A percentile compares a stretch with the other conserved stretches of the same genome.
phyloP scores from a whole-genome alignment of 2,888 invertebrate genomes.

The Drosophila melanosoma region DNA sequence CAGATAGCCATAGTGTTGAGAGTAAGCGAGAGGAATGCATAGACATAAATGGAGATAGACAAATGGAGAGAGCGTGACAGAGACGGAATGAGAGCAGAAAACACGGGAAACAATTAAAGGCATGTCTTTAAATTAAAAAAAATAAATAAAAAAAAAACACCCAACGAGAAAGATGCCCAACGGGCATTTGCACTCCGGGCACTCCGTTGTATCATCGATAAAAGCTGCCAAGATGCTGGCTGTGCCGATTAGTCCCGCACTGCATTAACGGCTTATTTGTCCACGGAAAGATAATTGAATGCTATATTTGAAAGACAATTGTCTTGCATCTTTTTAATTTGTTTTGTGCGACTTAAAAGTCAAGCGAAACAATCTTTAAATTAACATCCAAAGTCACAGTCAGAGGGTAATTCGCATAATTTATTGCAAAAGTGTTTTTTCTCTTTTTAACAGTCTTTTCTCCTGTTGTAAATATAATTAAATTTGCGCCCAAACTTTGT shows the following conservation, averaged over 20 bases:
- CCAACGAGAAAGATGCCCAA: background rate
- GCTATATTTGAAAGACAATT: background rate
- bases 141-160: background rate
- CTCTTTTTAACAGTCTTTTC: background rate
- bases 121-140: background rate
- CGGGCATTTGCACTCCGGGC: background rate
- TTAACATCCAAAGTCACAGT: background rate
- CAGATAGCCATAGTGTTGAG: slow-evolving; percentile 29
- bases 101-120: slow-evolving; percentile 1
- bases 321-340: background rate
- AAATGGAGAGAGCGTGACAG: background rate
- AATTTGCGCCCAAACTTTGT: background rate
- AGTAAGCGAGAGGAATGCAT: slow-evolving; percentile 8
- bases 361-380: background rate
- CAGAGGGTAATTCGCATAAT: background rate
- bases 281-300: background rate
- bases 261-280: background rate
- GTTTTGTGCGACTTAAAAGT: background rate
- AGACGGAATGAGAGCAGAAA: background rate
- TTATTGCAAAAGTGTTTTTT: background rate
- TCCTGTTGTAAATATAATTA: background rate
- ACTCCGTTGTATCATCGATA: background rate
- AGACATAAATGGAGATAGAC: background rate
- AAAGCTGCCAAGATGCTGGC: background rate
- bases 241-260: background rate